phyloP scores from a whole-genome alignment of 2,888 invertebrate genomes.

The Conomelus anceps region DNA sequence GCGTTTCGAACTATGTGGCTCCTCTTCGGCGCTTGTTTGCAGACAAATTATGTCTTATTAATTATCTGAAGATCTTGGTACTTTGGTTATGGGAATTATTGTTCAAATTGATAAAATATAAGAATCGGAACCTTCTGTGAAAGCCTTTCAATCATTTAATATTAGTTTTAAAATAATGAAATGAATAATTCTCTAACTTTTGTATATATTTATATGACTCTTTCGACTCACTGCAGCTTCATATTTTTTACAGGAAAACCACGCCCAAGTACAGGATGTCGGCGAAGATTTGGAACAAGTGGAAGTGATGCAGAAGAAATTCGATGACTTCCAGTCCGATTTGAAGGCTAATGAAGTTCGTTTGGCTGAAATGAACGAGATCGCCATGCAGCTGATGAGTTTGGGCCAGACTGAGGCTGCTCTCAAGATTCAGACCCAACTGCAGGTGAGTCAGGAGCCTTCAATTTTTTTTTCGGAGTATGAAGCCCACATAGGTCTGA shows the following conservation, averaged over 20 bases:
- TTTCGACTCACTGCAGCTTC: background rate
- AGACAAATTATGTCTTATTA: too few species aligned
- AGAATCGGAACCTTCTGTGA: too few species aligned
- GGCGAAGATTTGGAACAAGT: conserved; percentile 98
- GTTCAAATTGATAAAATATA: too few species aligned
- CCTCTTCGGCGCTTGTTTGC: too few species aligned
- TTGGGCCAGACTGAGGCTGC: conserved; percentile 98
- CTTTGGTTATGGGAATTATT: too few species aligned
- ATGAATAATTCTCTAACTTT: too few species aligned
- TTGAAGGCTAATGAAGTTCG: conserved; percentile 96
- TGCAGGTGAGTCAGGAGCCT: conserved; percentile 55
- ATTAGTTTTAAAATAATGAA: too few species aligned
- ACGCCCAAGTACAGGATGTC: conserved; percentile 93
- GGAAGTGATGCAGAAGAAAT: conserved; percentile 98
- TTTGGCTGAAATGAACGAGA: conserved; percentile 98
- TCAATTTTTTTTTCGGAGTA: too few species aligned
- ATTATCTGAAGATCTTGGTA: too few species aligned
- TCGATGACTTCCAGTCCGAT: conserved; percentile 98
- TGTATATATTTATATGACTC: background rate
- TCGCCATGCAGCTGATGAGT: conserved; percentile 93
- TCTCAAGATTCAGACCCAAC: conserved; percentile 95
- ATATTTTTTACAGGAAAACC: conserved; percentile 64
- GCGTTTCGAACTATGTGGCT: too few species aligned
- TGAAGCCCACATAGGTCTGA: too few species aligned
- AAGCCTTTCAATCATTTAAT: too few species aligned